These are phyloP conservation scores for Nephrotoma flavescens DNA, from an alignment of 2,888 invertebrate genomes.

Conservation along the genomic window DNA sequence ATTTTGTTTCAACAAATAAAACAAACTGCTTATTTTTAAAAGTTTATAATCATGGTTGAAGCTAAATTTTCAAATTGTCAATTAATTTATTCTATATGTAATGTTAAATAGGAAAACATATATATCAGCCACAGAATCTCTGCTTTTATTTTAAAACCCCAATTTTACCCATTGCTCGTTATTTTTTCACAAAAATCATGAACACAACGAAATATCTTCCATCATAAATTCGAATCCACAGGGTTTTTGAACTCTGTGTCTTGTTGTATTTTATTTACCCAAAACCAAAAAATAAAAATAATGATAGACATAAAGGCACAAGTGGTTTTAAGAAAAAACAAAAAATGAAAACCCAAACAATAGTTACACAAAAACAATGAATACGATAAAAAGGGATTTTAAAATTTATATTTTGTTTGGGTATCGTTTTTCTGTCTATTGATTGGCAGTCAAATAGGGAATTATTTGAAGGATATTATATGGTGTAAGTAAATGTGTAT, in stretches of 20 bases:
- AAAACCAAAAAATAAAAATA: not conserved
- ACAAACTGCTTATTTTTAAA: no score
- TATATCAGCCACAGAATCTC: no score
- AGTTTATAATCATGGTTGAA: no score
- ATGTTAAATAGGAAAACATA: no score
- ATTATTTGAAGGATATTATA: not conserved
- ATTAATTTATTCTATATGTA: no score
- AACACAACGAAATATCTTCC: not conserved
- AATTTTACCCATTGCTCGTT: no score
- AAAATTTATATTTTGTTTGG: not conserved
- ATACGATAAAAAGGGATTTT: not conserved
- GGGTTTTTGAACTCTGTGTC: not conserved
- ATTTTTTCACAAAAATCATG: no score
- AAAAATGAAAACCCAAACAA: not conserved
- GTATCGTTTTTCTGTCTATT: not conserved
- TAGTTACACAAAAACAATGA: not conserved
- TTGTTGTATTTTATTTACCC: not conserved
- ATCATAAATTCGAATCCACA: not conserved
- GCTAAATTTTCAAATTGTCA: no score
- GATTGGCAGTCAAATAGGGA: not conserved
- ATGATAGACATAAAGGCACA: not conserved
- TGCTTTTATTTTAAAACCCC: no score
- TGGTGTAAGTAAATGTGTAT: not conserved
- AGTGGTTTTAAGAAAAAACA: not conserved
- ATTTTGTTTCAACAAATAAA: no score